phyloP scores from a whole-genome alignment of 2,888 invertebrate genomes.

The Exephanes ischioxanthus region DNA sequence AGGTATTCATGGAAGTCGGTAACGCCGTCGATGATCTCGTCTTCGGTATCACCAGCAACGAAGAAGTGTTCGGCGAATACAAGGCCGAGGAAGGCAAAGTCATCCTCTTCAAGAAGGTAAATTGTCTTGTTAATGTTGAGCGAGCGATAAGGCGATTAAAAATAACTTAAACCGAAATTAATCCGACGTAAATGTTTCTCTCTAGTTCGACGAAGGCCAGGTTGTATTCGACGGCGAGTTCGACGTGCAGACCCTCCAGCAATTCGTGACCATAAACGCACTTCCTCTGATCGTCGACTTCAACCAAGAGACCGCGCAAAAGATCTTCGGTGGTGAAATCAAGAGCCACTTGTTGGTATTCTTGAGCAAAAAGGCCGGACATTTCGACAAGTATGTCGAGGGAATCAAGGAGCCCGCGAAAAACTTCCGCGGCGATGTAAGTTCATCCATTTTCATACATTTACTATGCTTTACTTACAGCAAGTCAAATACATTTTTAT shows the following conservation, averaged over 20 bases:
- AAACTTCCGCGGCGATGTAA: slow-evolving; percentile 93
- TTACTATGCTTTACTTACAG: background rate
- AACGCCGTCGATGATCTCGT: slow-evolving; percentile 93
- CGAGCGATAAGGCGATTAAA: background rate
- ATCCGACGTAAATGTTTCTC: slow-evolving; percentile 50
- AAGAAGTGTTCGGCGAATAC: slow-evolving; percentile 92
- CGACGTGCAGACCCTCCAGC: slow-evolving; percentile 89
- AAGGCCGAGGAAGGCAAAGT: slow-evolving; percentile 92
- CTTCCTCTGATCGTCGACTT: slow-evolving; percentile 97
- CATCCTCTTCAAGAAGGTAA: slow-evolving; percentile 96
- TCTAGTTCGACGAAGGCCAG: slow-evolving; percentile 94
- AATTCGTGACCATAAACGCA: slow-evolving; percentile 93
- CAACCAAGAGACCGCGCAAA: slow-evolving; percentile 98
- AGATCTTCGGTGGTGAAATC: slow-evolving; percentile 99
- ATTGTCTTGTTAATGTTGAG: slow-evolving; percentile 71
- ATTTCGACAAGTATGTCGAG: slow-evolving; percentile 92
- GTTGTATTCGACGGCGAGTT: slow-evolving; percentile 90
- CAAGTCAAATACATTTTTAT: background rate
- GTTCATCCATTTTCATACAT: slow-evolving; percentile 16
- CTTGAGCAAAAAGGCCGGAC: slow-evolving; percentile 95
- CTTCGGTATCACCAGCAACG: slow-evolving; percentile 94
- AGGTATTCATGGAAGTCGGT: slow-evolving; percentile 93
- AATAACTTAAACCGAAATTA: background rate
- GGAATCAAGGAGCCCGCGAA: slow-evolving; percentile 94
- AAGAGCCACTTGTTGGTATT: slow-evolving; percentile 98